Conservation (phyloP, 2,888 invertebrate genomes). For the Teleogryllus oceanicus region DNA sequence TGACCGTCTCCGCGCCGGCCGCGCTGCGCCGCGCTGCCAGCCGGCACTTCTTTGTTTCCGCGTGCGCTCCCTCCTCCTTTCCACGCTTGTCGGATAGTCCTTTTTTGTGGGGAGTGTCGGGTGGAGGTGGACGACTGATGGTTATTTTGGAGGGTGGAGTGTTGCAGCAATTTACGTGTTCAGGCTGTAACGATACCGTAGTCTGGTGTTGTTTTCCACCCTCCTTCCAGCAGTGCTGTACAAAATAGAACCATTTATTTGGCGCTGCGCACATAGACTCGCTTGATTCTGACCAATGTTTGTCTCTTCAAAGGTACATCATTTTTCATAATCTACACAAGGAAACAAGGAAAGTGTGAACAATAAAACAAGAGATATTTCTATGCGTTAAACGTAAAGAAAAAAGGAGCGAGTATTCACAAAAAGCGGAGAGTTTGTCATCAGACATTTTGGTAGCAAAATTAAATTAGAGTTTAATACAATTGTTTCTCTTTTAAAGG, state of each 20-base stretch:
- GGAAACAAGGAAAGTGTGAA: no score
- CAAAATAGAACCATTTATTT: not conserved
- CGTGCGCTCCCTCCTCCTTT: not conserved
- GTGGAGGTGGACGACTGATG: not conserved
- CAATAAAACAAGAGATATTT: no score
- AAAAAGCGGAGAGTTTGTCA: no score
- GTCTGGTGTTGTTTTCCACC: not conserved
- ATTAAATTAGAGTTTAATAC: no score
- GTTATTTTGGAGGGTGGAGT: not conserved
- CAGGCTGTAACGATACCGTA: not conserved
- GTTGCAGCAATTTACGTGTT: constrained; percentile 11
- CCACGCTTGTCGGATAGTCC: not conserved
- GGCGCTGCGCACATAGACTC: no score
- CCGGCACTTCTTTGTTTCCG: constrained; percentile 2
- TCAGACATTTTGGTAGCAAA: no score
- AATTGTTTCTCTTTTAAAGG: no score
- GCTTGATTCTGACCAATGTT: no score
- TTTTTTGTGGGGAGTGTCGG: not conserved
- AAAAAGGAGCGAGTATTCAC: no score
- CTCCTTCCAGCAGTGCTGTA: not conserved
- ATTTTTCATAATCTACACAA: no score
- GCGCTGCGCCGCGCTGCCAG: not conserved
- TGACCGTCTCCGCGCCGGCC: not conserved
- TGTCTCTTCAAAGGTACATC: no score
- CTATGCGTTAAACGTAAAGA: no score